Conservation (phyloP, 1,140 invertebrate species). For the Agraylea sexmaculata region DNA sequence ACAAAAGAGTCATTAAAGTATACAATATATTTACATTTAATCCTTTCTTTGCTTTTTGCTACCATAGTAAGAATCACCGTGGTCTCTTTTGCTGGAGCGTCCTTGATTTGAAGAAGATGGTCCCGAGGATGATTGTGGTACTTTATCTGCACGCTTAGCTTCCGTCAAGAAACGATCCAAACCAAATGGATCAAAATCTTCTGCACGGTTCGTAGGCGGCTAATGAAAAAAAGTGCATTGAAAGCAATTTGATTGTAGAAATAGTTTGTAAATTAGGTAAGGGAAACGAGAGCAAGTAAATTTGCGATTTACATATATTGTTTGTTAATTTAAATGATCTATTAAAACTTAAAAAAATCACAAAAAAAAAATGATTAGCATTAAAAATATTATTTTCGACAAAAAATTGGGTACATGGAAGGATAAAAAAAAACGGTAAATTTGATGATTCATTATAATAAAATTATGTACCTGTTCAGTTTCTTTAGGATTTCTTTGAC, state of each 20-base stretch:
- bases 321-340: no score
- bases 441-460: no score
- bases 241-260: neutral
- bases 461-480: slow-evolving; percentile 11
- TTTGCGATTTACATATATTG: no score
- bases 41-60: no score
- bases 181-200: slow-evolving; percentile 92
- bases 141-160: slow-evolving; percentile 75
- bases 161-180: slow-evolving; percentile 95
- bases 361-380: neutral
- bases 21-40: no score
- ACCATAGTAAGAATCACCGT: no score
- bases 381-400: no score
- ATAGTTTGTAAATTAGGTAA: neutral
- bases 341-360: neutral
- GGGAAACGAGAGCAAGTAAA: no score
- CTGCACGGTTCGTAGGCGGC: slow-evolving; percentile 22
- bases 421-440: no score
- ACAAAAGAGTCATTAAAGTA: no score
- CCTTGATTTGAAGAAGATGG: slow-evolving; percentile 1
- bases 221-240: slow-evolving; percentile 10
- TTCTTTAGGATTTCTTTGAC: slow-evolving; percentile 9
- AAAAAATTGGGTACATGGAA: no score
- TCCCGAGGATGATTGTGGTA: slow-evolving; percentile 2
- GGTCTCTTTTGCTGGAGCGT: no score